phyloP scores from a whole-genome alignment of 1,140 invertebrate species.

The Leptonema lineaticorne region DNA sequence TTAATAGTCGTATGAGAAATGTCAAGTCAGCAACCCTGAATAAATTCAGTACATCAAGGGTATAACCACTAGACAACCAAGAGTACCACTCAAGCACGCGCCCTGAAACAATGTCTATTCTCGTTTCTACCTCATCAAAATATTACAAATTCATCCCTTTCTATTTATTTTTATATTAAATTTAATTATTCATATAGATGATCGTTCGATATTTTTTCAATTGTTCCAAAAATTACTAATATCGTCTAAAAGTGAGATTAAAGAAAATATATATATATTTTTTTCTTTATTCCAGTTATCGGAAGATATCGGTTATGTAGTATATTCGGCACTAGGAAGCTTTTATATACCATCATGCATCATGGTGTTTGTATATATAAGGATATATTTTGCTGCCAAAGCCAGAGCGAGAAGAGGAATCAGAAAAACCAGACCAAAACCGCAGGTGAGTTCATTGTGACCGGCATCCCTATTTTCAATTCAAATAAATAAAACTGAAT shows the following conservation, averaged over 20 bases:
- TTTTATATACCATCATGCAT: conserved; percentile 99
- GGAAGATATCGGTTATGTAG: conserved; percentile 94
- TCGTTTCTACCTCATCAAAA: background rate
- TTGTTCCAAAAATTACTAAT: no score
- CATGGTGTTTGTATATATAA: conserved; percentile 98
- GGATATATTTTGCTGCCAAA: conserved; percentile 97
- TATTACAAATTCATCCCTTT: background rate
- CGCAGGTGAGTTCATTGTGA: conserved; percentile 48
- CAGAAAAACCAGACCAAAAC: conserved; percentile 69
- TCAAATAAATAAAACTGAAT: no score
- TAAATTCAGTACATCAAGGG: no score
- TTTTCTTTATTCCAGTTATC: conserved; percentile 74
- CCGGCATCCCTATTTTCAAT: no score
- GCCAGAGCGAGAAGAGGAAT: conserved; percentile 83
- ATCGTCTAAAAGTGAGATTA: no score
- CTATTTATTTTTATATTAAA: no score
- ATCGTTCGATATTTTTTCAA: no score
- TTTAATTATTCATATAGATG: no score
- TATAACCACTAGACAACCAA: background rate
- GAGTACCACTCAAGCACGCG: conserved; percentile 25
- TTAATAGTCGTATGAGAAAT: no score
- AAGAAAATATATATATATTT: background rate
- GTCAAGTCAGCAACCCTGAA: no score
- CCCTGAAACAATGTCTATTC: background rate
- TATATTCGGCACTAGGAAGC: conserved; percentile 96